Conservation (phyloP, 2,797 vertebrate species). For the Catamblyrhynchus diadema region DNA sequence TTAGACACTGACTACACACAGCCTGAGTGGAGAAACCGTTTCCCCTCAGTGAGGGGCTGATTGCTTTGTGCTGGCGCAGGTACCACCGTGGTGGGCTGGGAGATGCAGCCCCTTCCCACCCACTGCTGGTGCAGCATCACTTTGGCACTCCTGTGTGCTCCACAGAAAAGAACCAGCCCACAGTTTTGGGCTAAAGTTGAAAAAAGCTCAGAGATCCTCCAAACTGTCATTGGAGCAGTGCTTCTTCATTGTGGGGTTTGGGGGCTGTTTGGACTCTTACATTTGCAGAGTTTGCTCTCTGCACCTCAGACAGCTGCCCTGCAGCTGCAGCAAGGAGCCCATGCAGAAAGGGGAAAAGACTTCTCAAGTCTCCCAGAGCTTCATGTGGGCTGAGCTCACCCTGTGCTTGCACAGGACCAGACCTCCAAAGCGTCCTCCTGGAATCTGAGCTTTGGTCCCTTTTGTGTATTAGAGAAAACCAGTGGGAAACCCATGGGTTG, state of each 20-base stretch:
- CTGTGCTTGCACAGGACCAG: neutral
- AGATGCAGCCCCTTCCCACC: constrained; percentile 43
- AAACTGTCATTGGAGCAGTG: neutral
- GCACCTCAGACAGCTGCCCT: neutral
- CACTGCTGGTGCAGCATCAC: neutral
- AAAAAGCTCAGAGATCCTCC: neutral
- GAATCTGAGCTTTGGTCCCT: neutral
- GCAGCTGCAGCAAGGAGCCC: neutral
- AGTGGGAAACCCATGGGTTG: fast-evolving
- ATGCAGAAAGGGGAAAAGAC: neutral
- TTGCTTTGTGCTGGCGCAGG: constrained; percentile 40
- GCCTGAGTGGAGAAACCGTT: constrained; percentile 51
- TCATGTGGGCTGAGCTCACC: neutral
- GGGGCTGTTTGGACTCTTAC: neutral
- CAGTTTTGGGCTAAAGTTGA: neutral
- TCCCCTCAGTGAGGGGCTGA: constrained; percentile 37
- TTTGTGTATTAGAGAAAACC: neutral
- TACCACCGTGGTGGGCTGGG: constrained; percentile 11
- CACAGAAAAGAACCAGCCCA: neutral
- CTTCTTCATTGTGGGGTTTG: neutral
- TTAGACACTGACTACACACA: constrained; percentile 70
- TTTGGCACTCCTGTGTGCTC: neutral
- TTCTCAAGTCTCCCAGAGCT: neutral
- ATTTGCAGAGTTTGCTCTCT: too few species aligned
- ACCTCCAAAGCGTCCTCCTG: neutral